Conservation (phyloP, 2,888 invertebrate genomes). For the Ashinkailepas kermadecensis region DNA sequence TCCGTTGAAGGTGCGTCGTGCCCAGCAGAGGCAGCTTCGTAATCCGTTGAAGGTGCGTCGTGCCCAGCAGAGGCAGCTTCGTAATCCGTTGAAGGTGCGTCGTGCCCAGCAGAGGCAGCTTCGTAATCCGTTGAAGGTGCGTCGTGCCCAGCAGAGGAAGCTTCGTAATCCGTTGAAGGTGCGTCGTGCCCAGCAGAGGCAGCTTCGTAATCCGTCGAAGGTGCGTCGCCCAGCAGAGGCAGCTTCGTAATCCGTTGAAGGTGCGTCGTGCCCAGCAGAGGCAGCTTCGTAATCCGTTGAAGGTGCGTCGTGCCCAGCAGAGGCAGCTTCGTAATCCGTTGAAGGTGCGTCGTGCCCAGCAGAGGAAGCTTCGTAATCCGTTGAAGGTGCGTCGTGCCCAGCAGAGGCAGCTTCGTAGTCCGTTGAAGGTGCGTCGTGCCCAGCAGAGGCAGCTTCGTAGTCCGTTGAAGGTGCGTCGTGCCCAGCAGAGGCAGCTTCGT, state of each 20-base stretch:
- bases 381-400: background rate
- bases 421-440: background rate
- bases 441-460: background rate
- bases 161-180: background rate
- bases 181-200: background rate
- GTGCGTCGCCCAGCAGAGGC: background rate
- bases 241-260: background rate
- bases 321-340: background rate
- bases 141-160: background rate
- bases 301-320: background rate
- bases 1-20: no score
- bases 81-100: background rate
- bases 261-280: background rate
- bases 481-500: background rate
- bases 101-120: background rate
- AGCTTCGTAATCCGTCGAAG: background rate
- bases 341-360: background rate
- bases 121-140: background rate
- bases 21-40: background rate
- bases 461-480: background rate
- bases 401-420: background rate
- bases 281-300: background rate
- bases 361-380: background rate
- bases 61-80: background rate
- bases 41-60: background rate